Conservation (phyloP, 2,797 vertebrate genomes). For the Neoniphon sammara region DNA sequence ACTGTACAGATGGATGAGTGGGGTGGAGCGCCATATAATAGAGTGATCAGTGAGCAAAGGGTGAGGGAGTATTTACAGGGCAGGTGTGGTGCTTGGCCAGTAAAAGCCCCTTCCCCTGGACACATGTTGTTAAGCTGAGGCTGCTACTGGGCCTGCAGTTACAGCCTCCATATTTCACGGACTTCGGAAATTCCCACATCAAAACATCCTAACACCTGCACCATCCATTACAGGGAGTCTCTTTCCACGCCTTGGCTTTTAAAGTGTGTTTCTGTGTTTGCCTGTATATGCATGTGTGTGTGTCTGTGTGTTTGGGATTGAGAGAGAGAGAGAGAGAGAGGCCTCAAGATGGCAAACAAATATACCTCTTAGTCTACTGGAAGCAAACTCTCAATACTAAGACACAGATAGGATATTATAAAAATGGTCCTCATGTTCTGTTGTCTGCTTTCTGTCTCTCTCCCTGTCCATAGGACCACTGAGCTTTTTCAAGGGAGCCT, state of each 20-base stretch:
- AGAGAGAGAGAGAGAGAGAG: conserved; percentile 23
- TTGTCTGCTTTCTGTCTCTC: conserved; percentile 9
- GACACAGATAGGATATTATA: conserved; percentile 28
- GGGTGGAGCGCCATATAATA: conserved; percentile 24
- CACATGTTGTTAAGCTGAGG: conserved; percentile 46
- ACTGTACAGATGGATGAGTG: conserved; percentile 1
- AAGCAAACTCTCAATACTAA: conserved; percentile 46
- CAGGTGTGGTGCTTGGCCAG: conserved; percentile 61
- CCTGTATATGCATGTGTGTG: neutral
- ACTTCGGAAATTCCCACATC: conserved; percentile 69
- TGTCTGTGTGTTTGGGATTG: conserved; percentile 20
- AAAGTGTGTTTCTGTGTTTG: conserved; percentile 16
- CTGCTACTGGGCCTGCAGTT: conserved; percentile 38
- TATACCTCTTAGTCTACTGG: conserved; percentile 35
- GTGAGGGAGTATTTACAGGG: conserved; percentile 50
- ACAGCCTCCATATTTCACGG: conserved; percentile 49
- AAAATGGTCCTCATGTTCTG: neutral
- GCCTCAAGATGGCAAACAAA: conserved; percentile 22
- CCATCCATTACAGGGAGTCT: conserved; percentile 59
- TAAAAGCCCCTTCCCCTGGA: conserved; percentile 62
- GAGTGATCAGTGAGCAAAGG: conserved; percentile 23
- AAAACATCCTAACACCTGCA: conserved; percentile 71
- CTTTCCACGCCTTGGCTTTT: conserved; percentile 14
- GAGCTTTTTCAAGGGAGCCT: conserved; percentile 38
- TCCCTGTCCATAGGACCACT: conserved; percentile 2